Conservation (phyloP, 2,113 vertebrate species). For the Stictonetta naevosa region DNA sequence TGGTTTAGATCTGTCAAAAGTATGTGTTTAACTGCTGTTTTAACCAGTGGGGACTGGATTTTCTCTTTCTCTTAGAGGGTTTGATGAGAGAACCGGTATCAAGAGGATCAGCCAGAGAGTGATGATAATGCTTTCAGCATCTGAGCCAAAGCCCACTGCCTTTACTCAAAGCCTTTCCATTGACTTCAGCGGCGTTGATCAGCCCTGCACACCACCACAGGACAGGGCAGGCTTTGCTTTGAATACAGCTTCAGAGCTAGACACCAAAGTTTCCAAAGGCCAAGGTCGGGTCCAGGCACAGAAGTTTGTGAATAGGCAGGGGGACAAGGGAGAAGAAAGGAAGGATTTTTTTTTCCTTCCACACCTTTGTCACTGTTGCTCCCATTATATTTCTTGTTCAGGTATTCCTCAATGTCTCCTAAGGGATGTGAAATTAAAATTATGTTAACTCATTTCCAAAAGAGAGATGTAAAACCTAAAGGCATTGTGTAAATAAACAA, state of each 20-base stretch:
- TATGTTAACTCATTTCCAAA: not conserved
- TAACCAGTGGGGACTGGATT: constrained; percentile 48
- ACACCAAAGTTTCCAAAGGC: not conserved
- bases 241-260: not conserved
- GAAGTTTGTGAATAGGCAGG: not conserved
- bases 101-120: constrained; percentile 42
- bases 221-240: not conserved
- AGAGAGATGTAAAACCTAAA: not conserved
- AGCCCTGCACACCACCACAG: not conserved
- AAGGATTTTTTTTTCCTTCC: not conserved
- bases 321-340: not conserved
- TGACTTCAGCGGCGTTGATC: not conserved
- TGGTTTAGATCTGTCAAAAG: constrained; percentile 30
- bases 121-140: constrained; percentile 47
- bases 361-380: not conserved
- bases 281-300: not conserved
- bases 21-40: constrained; percentile 15
- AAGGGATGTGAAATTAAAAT: not conserved
- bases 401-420: not conserved
- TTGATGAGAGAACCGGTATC: constrained; percentile 51
- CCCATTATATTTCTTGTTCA: not conserved
- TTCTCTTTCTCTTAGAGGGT: constrained; percentile 44
- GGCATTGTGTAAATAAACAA: not conserved
- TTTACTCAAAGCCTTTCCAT: not conserved
- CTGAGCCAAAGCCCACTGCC: constrained; percentile 41